These are phyloP conservation scores for Ginglymostoma cirratum DNA, from an alignment of 2,113 vertebrate genomes.

Conservation along the genomic window DNA sequence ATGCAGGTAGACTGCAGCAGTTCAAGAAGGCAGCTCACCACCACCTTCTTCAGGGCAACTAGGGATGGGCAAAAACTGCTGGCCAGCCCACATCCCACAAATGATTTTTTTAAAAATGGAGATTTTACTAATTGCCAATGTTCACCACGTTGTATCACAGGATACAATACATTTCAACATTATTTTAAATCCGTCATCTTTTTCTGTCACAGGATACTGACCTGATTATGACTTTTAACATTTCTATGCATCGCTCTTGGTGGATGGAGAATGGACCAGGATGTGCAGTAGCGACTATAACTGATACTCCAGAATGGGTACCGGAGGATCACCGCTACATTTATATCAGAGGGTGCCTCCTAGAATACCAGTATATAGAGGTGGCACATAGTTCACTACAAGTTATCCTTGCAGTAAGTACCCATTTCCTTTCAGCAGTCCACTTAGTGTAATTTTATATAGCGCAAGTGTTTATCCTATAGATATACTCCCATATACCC, in stretches of 20 bases:
- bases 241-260: constrained; percentile 99
- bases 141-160: not conserved
- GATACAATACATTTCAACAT: not conserved
- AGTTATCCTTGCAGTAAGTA: constrained; percentile 95
- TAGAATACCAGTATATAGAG: constrained; percentile 97
- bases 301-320: constrained; percentile 91
- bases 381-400: constrained; percentile 94
- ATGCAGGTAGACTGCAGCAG: no score
- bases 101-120: not conserved
- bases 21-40: no score
- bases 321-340: constrained; percentile 97
- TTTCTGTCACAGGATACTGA: constrained; percentile 78
- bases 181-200: not conserved
- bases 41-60: no score
- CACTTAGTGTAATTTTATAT: not conserved
- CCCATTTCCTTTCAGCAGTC: constrained; percentile 37
- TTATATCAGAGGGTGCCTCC: constrained; percentile 86
- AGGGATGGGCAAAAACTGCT: no score
- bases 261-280: constrained; percentile 99
- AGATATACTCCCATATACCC: not conserved
- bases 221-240: constrained; percentile 96
- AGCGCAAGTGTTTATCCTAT: not conserved
- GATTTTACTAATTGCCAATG: not conserved
- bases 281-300: constrained; percentile 89
- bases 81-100: no score